Percentiles rank a stretch among this genome's conserved stretches.
Conservation (phyloP, 1,140 invertebrate species). For the Zaprionus davidi region DNA sequence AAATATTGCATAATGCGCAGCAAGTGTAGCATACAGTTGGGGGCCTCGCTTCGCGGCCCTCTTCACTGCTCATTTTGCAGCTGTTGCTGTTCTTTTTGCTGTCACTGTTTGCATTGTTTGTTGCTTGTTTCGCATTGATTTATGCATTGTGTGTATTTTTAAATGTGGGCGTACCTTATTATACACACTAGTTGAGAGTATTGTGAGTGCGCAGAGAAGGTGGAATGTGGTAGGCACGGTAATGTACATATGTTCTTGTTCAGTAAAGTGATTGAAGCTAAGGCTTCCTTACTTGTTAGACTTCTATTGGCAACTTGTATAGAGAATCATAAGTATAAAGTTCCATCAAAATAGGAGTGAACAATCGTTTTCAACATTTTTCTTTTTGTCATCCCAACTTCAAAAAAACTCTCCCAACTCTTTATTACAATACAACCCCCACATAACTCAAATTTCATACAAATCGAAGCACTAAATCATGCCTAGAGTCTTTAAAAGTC, state of each 20-base stretch:
- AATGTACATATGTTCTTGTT: neutral
- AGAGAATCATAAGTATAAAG: neutral
- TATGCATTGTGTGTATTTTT: constrained; percentile 65
- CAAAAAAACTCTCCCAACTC: neutral
- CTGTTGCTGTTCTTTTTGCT: neutral
- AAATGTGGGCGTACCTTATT: constrained; percentile 58
- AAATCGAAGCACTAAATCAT: neutral
- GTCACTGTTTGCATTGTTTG: neutral
- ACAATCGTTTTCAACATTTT: too few species aligned
- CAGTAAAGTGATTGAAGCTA: neutral
- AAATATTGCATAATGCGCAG: constrained; percentile 61
- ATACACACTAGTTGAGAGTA: neutral
- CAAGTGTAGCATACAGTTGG: constrained; percentile 49
- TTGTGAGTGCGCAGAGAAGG: neutral
- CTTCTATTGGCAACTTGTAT: neutral
- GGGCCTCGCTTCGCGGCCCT: constrained; percentile 5
- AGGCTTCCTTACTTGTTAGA: neutral
- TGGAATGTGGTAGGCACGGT: neutral
- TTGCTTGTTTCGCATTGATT: constrained; percentile 65
- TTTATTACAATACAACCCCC: neutral
- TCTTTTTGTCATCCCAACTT: too few species aligned
- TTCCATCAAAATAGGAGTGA: too few species aligned
- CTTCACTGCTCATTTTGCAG: neutral
- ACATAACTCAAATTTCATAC: neutral
- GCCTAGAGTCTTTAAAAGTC: neutral